phyloP scores from a whole-genome alignment of 2,113 vertebrate species.

The Heptranchias perlo region DNA sequence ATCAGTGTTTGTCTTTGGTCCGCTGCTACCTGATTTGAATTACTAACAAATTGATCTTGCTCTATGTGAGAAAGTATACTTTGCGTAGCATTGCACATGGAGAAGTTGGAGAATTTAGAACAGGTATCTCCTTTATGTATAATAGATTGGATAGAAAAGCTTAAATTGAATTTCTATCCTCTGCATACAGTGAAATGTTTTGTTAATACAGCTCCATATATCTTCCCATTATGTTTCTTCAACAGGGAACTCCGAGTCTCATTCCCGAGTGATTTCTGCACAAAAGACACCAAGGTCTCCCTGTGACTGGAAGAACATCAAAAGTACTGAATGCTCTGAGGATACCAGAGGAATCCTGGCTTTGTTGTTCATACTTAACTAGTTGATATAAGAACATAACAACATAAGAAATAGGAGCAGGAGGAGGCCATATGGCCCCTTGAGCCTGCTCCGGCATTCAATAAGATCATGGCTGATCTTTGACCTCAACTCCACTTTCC shows the following conservation, averaged over 20 bases:
- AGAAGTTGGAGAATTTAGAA: background rate
- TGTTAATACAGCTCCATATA: background rate
- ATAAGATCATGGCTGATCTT: too few relatives aligned
- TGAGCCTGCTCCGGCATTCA: too few relatives aligned
- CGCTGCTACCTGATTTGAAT: background rate
- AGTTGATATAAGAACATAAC: too few relatives aligned
- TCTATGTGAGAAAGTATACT: background rate
- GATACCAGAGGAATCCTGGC: background rate
- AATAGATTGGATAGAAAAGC: background rate
- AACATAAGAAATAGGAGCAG: too few relatives aligned
- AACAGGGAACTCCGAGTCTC: background rate
- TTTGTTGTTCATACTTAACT: background rate
- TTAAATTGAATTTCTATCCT: background rate
- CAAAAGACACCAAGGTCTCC: background rate
- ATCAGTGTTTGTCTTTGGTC: background rate
- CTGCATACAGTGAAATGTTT: background rate
- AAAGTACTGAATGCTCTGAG: background rate
- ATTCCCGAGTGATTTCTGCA: slow-evolving; percentile 15
- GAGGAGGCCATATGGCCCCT: too few relatives aligned
- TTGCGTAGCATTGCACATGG: background rate
- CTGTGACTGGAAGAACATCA: background rate
- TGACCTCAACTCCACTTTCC: too few relatives aligned
- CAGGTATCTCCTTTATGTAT: background rate
- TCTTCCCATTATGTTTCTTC: background rate
- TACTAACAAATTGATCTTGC: background rate